These are phyloP conservation scores for Glossosoma conforme DNA, from an alignment of 1,140 invertebrate species.

Conservation along the genomic window DNA sequence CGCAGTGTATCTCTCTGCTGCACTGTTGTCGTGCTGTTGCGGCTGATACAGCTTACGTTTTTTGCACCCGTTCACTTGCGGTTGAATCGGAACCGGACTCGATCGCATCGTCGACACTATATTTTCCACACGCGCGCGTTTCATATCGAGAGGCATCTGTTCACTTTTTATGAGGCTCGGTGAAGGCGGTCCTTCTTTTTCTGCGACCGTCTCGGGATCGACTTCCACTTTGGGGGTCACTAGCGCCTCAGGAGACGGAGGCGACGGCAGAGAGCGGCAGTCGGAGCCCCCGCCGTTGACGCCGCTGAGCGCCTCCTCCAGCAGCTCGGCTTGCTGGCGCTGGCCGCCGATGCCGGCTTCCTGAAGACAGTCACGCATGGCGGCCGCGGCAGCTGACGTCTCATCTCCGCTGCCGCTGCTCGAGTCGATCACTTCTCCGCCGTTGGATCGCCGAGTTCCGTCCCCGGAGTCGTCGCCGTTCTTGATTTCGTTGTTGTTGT, in stretches of 20 bases:
- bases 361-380: constrained; percentile 55
- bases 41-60: constrained; percentile 96
- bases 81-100: constrained; percentile 62
- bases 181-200: constrained; percentile 47
- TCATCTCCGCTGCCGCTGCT: constrained; percentile 59
- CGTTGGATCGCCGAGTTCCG: constrained; percentile 34
- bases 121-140: constrained; percentile 89
- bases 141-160: constrained; percentile 63
- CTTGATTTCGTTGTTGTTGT: constrained; percentile 41
- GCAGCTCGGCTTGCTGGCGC: constrained; percentile 47
- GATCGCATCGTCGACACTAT: constrained; percentile 89
- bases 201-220: constrained; percentile 56
- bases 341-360: constrained; percentile 53
- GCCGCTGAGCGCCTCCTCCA: constrained; percentile 53
- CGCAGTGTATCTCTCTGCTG: constrained; percentile 50
- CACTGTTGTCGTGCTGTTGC: constrained; percentile 79
- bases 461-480: constrained; percentile 34
- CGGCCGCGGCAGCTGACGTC: constrained; percentile 52
- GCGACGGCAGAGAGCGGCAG: constrained; percentile 62
- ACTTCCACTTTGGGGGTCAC: constrained; percentile 61
- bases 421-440: constrained; percentile 50
- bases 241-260: constrained; percentile 54
- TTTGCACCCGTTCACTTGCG: constrained; percentile 84
- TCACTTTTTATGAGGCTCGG: constrained; percentile 49
- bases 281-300: constrained; percentile 63